Evolutionary conservation across 2,113 vertebrate genomes (phyloP).

Genomic region (Salvelinus sp.): DNA sequence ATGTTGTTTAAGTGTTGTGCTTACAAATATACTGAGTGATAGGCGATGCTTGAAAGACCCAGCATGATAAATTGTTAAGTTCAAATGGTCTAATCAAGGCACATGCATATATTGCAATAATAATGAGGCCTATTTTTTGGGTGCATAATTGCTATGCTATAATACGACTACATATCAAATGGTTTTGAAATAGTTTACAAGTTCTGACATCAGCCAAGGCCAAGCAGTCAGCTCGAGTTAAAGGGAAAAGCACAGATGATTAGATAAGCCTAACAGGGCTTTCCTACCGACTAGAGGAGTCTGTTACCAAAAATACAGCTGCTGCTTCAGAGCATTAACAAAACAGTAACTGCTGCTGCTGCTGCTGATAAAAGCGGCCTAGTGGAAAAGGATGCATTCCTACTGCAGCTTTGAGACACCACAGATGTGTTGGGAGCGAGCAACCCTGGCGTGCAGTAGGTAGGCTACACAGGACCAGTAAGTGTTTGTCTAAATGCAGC

Average conservation of each 20-base stretch:
- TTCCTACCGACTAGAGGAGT: background rate
- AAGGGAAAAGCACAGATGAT: background rate
- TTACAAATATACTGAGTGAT: background rate
- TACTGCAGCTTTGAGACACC: too few species aligned
- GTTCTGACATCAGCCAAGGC: background rate
- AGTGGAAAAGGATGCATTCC: too few species aligned
- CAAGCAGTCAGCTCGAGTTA: background rate
- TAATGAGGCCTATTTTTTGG: background rate
- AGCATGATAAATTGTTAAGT: background rate
- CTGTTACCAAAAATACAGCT: conserved; percentile 7
- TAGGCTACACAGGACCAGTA: too few species aligned
- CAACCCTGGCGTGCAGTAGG: too few species aligned
- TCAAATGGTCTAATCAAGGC: background rate
- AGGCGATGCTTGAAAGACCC: background rate
- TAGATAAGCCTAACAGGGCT: background rate
- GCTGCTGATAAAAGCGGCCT: background rate
- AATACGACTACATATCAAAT: background rate
- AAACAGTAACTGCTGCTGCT: background rate
- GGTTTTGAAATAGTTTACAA: background rate
- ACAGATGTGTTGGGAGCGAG: too few species aligned
- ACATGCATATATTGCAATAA: background rate
- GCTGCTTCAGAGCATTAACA: background rate
- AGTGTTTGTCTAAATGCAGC: too few species aligned
- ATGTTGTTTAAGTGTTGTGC: background rate
- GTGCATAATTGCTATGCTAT: background rate